Conservation (phyloP, 64 coral and sea anemone genomes). For the Pocillopora damicornis region DNA sequence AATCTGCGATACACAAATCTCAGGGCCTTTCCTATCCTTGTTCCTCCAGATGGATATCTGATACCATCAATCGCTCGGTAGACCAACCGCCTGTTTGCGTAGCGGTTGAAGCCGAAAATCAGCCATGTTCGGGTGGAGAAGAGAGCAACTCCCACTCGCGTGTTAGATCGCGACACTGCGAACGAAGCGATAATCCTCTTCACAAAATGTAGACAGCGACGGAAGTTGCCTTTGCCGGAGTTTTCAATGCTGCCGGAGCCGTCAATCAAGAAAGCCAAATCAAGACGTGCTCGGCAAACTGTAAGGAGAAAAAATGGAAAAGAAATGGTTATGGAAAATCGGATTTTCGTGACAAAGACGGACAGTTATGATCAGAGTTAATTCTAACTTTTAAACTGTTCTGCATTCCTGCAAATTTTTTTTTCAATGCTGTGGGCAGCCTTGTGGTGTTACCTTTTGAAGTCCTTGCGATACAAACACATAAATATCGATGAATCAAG, state of each 20-base stretch:
- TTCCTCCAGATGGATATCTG: slow-evolving; percentile 50
- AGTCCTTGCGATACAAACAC: too few relatives aligned
- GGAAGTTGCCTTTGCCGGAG: slow-evolving; percentile 45
- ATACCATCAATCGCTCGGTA: background rate
- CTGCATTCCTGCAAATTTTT: too few relatives aligned
- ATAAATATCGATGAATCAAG: too few relatives aligned
- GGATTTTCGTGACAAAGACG: background rate
- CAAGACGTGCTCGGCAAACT: slow-evolving; percentile 41
- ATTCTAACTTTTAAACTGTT: too few relatives aligned
- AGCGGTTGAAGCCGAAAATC: slow-evolving; percentile 26
- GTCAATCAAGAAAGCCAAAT: slow-evolving; percentile 50
- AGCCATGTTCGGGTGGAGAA: slow-evolving; percentile 26
- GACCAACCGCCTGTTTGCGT: background rate
- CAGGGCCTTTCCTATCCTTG: slow-evolving; percentile 38
- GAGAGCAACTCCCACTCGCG: slow-evolving; percentile 39
- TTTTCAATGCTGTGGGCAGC: too few relatives aligned
- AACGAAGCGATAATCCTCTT: slow-evolving; percentile 19
- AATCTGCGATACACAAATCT: background rate
- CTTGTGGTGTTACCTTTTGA: too few relatives aligned
- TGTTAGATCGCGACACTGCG: background rate
- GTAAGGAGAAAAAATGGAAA: background rate
- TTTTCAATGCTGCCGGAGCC: slow-evolving; percentile 55
- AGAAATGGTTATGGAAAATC: too few relatives aligned
- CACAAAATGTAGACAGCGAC: slow-evolving; percentile 35
- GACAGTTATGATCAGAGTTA: background rate